Evolutionary conservation across 30 jellyfish, hydroid and myxozoan species (phyloP).

Genomic region (Turritopsis rubra): DNA sequence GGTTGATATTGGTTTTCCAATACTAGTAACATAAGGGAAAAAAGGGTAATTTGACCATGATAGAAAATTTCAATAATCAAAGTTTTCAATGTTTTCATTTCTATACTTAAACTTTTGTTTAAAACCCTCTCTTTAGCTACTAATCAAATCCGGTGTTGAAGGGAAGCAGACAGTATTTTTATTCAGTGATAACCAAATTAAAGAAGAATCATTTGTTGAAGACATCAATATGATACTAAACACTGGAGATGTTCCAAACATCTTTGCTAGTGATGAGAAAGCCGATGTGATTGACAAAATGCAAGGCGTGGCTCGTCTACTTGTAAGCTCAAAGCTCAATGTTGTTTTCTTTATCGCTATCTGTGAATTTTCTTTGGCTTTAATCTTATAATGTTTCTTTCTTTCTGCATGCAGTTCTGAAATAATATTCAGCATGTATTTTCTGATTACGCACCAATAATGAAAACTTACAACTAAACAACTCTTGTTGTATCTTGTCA

Average conservation of each 20-base stretch:
- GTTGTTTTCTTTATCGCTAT: no score
- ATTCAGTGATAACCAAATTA: constrained; percentile 92
- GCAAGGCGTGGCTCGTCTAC: constrained; percentile 93
- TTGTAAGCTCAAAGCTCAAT: constrained; percentile 48
- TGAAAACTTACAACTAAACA: no score
- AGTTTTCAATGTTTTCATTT: no score
- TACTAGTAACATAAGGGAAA: no score
- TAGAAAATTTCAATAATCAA: no score
- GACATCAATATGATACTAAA: constrained; percentile 93
- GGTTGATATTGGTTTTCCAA: no score
- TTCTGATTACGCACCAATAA: no score
- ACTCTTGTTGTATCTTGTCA: no score
- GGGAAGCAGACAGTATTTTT: constrained; percentile 91
- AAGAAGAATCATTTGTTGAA: constrained; percentile 93
- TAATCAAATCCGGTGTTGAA: constrained; percentile 83
- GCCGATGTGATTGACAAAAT: constrained; percentile 97
- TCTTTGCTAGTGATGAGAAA: constrained; percentile 91
- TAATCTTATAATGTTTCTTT: background rate
- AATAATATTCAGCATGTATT: no score
- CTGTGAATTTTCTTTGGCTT: background rate
- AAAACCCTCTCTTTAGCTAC: constrained; percentile 35
- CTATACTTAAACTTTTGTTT: no score
- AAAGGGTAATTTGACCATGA: no score
- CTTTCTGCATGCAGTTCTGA: no score
- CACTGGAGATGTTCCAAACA: constrained; percentile 97